phyloP scores from a whole-genome alignment of 2,797 vertebrate species.

The Mormyrops attenuatus region DNA sequence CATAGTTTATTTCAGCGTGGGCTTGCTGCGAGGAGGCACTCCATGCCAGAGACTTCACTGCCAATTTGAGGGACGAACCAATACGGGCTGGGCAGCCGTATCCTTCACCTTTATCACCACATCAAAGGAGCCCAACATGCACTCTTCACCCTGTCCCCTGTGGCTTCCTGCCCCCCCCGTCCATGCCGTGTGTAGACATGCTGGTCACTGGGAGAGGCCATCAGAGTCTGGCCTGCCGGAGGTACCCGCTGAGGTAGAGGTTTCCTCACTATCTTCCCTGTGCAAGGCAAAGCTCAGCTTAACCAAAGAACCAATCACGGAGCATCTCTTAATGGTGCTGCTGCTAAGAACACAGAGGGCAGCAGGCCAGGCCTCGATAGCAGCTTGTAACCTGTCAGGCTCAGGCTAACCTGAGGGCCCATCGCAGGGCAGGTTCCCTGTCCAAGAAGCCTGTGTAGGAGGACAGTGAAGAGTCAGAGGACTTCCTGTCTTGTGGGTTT shows the following conservation, averaged over 20 bases:
- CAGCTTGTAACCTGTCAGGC: not conserved
- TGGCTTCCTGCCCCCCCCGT: not conserved
- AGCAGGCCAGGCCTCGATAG: not conserved
- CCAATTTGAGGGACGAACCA: slow-evolving; percentile 8
- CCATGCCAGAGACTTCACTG: not conserved
- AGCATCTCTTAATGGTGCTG: not conserved
- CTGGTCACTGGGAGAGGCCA: not conserved
- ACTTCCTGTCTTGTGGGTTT: not conserved
- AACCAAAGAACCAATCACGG: not conserved
- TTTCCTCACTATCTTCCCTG: not conserved
- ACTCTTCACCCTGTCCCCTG: not conserved
- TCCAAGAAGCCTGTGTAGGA: not conserved
- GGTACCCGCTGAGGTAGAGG: not conserved
- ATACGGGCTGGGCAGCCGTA: not conserved
- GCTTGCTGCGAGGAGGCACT: not conserved
- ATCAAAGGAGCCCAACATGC: not conserved
- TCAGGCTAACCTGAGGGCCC: not conserved
- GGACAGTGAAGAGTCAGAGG: not conserved
- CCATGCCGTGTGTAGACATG: not conserved
- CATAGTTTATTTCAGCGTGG: not conserved
- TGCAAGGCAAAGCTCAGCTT: not conserved
- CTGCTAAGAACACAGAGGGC: not conserved
- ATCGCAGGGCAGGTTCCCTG: not conserved
- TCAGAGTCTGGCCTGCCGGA: not conserved
- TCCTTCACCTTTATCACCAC: not conserved